Conservation (phyloP, 2,888 invertebrate genomes). For the Oxyteleia sp. region DNA sequence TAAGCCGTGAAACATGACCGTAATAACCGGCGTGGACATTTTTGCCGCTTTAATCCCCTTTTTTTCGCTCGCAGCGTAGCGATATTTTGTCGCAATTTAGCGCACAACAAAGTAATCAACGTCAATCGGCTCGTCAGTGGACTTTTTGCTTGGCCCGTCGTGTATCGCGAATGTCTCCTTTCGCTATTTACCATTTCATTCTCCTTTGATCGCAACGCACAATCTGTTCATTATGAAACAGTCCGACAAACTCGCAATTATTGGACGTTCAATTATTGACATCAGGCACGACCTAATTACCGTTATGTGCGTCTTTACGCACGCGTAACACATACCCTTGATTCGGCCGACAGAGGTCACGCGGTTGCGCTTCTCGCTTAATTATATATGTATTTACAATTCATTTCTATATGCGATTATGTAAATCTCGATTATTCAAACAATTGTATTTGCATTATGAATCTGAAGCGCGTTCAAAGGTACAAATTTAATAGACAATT, state of each 20-base stretch:
- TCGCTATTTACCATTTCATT: slow-evolving; percentile 39
- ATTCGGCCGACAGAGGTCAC: slow-evolving; percentile 30
- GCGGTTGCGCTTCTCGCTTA: slow-evolving; percentile 19
- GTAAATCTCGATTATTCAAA: not conserved
- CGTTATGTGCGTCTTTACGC: slow-evolving; percentile 59
- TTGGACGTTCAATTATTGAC: slow-evolving; percentile 66
- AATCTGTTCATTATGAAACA: slow-evolving; percentile 61
- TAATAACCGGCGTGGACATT: slow-evolving; percentile 23
- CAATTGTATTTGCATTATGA: not conserved
- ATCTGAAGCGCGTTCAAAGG: too few species aligned
- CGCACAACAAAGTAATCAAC: slow-evolving; percentile 47
- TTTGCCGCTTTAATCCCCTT: slow-evolving; percentile 40
- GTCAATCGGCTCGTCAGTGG: slow-evolving; percentile 35
- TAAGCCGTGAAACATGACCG: too few species aligned
- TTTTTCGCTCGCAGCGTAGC: slow-evolving; percentile 12
- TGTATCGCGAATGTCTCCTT: slow-evolving; percentile 21
- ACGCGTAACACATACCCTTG: slow-evolving; percentile 40
- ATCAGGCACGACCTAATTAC: slow-evolving; percentile 66
- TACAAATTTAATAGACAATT: too few species aligned
- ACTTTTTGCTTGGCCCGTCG: slow-evolving; percentile 23
- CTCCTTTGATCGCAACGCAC: slow-evolving; percentile 28
- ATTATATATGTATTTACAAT: slow-evolving; percentile 39
- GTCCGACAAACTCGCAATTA: slow-evolving; percentile 55
- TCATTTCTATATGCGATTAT: slow-evolving; percentile 1
- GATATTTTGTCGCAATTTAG: slow-evolving; percentile 41